Evolutionary conservation across 35 echinoderm and acorn worm species (phyloP), one percentile per base, ranked within the genome.

Genomic region (Ptychodera flava): DNA sequence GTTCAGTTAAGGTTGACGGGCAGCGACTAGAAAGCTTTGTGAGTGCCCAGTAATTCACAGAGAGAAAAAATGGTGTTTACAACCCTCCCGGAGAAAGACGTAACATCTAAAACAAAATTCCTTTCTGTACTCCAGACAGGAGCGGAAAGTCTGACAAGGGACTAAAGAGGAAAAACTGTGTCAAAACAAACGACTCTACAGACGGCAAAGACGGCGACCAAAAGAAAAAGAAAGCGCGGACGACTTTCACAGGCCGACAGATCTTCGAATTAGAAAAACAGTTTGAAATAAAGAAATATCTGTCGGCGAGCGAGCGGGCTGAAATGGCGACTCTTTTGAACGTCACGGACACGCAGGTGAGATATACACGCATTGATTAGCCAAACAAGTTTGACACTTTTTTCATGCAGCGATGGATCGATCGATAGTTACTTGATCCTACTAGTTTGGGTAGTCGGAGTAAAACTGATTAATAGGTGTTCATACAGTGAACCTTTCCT

Each of bases 191-290:
- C 22, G 45, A 64, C 6, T 12, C 45, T 6, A 12, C 45, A 22
- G 45, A 64, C 30, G 79, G 32, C 0, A 83, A 92, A n/a, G 94
- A 97, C 10, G 36, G 82, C 31, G 93, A 97, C 35, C 92, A 99
- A 34, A 99, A 99, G 85, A 99, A 99, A 85, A 99, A 99, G 86
- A 99, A 99, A 78, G 96, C 96, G 16, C 45, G 96, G 75, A 99
- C 96, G 1, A 99, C 96, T 1, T 99, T 99, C 77, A 99, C 93
- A 32, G 96, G 96, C 0, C 38, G 96, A 83, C 96, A 99, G 77
- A 99, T 99, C 38, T 99, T 99, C 84, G 96, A 99, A 82, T 82
- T 99, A 0, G 96, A 99, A 79, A 99, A 99, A 87, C 96, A 99
- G 80, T 99, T 99, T 84, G 96, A 99, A 86, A 82, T 92, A 35